phyloP scores from a whole-genome alignment of 2,113 vertebrate species.

The Calonectris borealis region DNA sequence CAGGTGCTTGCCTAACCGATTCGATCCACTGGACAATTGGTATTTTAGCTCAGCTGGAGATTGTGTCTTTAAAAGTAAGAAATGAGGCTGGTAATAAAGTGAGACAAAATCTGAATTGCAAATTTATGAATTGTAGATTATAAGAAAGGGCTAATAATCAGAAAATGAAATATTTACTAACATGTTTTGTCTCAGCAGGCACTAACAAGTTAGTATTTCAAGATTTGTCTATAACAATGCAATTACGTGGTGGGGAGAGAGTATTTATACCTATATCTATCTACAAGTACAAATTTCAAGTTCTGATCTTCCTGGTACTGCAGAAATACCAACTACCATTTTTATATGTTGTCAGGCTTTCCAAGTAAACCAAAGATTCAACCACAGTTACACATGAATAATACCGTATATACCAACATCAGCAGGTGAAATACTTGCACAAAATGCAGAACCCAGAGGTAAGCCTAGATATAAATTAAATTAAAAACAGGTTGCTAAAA shows the following conservation, averaged over 20 bases:
- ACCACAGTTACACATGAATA: not conserved
- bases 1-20: not conserved
- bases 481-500: not conserved
- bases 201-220: not conserved
- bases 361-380: not conserved
- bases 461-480: not conserved
- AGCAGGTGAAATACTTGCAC: not conserved
- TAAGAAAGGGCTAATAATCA: not conserved
- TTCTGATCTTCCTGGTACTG: not conserved
- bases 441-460: not conserved
- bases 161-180: not conserved
- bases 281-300: not conserved
- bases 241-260: rapidly evolving
- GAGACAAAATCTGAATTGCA: constrained; percentile 3
- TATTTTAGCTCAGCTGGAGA: not conserved
- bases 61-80: not conserved
- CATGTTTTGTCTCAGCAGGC: not conserved
- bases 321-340: not conserved
- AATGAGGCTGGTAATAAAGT: not conserved
- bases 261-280: not conserved
- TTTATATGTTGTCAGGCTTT: not conserved
- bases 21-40: not conserved
- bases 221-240: not conserved
- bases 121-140: not conserved
- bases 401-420: not conserved